Conservation (phyloP, 2,888 invertebrate genomes). For the Andrena marginata region DNA sequence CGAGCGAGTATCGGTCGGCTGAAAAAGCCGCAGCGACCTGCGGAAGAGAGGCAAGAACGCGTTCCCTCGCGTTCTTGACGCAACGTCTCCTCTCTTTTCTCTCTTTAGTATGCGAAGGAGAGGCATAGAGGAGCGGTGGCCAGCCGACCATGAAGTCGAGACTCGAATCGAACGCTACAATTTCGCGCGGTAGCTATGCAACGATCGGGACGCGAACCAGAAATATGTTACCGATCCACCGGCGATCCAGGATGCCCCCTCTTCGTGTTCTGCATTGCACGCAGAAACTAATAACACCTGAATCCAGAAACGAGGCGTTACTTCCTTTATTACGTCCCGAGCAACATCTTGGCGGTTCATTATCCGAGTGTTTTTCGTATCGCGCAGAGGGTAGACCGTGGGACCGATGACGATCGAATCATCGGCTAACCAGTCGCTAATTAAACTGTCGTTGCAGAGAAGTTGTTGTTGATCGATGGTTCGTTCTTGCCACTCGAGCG, state of each 20-base stretch:
- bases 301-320: not conserved
- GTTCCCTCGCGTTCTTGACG: constrained; percentile 70
- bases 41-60: constrained; percentile 68
- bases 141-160: constrained; percentile 82
- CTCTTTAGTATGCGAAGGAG: constrained; percentile 70
- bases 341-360: not conserved
- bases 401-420: not conserved
- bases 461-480: constrained; percentile 1
- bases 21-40: constrained; percentile 67
- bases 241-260: not conserved
- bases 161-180: constrained; percentile 79
- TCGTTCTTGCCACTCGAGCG: not conserved
- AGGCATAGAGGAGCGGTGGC: constrained; percentile 77
- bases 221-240: constrained; percentile 32
- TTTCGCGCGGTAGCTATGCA: constrained; percentile 73
- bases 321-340: not conserved
- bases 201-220: constrained; percentile 64
- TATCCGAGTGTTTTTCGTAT: not conserved
- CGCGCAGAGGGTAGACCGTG: not conserved
- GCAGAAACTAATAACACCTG: not conserved
- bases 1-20: constrained; percentile 53
- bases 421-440: not conserved
- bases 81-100: constrained; percentile 67
- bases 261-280: not conserved
- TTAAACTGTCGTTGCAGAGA: constrained; percentile 11